Percentiles rank a stretch among this genome's conserved stretches.
Evolutionary conservation across 2,113 vertebrate genomes (phyloP).

Genomic region (Corynorhinus townsendii): DNA sequence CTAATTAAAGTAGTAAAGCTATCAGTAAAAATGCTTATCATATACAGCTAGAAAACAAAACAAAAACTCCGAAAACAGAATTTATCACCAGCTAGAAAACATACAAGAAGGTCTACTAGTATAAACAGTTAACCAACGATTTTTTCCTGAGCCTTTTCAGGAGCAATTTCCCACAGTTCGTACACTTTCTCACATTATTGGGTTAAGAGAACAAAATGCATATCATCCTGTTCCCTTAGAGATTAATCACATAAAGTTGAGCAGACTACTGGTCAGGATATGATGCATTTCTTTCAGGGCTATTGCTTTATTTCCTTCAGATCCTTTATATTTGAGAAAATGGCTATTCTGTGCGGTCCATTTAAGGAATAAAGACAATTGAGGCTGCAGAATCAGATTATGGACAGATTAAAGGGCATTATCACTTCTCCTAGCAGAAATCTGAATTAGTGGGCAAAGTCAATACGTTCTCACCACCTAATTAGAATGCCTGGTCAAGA

Average conservation of each 20-base stretch:
- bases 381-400: not conserved
- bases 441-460: not conserved
- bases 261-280: not conserved
- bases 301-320: not conserved
- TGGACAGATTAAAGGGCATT: conserved; percentile 1
- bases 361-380: conserved; percentile 8
- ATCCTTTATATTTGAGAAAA: not conserved
- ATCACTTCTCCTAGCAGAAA: not conserved
- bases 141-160: not conserved
- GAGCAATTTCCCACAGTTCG: not conserved
- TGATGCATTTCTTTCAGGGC: not conserved
- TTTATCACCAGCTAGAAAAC: not conserved
- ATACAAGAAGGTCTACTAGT: not conserved
- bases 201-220: not conserved
- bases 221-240: not conserved
- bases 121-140: not conserved
- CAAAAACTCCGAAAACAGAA: not conserved
- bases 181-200: not conserved
- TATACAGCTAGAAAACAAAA: not conserved
- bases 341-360: not conserved
- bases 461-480: not conserved
- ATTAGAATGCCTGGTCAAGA: not conserved
- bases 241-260: not conserved
- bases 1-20: not conserved
- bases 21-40: not conserved